Percentiles rank a stretch among this genome's conserved stretches.
Conservation (phyloP, 1,140 invertebrate species). For the Pectinophora gossypiella region DNA sequence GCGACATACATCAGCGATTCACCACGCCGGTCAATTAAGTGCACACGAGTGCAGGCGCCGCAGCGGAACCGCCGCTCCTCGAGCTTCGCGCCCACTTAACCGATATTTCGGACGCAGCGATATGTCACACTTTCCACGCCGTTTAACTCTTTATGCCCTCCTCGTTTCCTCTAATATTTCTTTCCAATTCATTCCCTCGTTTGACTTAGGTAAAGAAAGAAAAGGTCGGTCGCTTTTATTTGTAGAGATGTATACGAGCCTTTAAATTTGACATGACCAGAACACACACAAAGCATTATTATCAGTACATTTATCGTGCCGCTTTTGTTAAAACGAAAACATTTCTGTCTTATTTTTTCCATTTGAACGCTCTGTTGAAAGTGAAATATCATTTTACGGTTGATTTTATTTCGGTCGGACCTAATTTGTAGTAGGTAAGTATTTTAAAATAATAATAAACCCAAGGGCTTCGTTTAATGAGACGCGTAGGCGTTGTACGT, state of each 20-base stretch:
- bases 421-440: background rate
- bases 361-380: background rate
- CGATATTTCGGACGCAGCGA: background rate
- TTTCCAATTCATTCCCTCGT: background rate
- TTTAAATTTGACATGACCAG: background rate
- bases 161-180: background rate
- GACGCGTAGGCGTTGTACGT: background rate
- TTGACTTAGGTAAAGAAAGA: background rate
- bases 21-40: slow-evolving; percentile 48
- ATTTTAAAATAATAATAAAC: too few relatives aligned
- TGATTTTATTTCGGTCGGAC: background rate
- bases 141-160: background rate
- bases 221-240: background rate
- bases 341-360: background rate
- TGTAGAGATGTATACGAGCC: background rate
- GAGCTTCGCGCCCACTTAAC: background rate
- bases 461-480: background rate
- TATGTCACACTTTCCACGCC: background rate
- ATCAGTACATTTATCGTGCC: background rate
- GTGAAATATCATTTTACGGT: background rate
- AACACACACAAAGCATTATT: background rate
- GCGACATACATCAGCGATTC: slow-evolving; percentile 48
- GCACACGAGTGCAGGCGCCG: slow-evolving; percentile 26
- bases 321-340: background rate
- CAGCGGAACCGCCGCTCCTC: slow-evolving; percentile 14